Conservation (phyloP, 2,113 vertebrate species). For the Phainopepla nitens region DNA sequence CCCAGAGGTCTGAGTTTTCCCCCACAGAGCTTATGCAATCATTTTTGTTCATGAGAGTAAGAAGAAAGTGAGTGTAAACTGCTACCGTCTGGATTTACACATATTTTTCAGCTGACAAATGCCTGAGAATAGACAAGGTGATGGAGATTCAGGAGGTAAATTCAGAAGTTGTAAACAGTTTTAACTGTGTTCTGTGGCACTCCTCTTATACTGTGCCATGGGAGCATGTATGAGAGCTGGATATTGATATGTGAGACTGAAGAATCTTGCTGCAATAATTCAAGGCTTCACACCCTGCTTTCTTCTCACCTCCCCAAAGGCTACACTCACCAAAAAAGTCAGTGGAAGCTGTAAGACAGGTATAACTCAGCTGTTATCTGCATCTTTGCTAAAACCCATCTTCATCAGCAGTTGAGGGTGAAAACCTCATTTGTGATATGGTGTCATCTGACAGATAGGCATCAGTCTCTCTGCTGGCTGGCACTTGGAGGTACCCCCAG, state of each 20-base stretch:
- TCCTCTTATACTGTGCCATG: neutral
- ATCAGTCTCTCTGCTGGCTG: neutral
- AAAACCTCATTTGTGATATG: neutral
- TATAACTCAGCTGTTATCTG: neutral
- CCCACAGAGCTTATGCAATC: neutral
- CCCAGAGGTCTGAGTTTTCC: neutral
- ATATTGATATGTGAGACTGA: rapidly evolving
- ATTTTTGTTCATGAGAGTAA: neutral
- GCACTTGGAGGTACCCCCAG: neutral
- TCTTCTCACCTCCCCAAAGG: neutral
- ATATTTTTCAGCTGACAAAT: neutral
- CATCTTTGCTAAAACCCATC: neutral
- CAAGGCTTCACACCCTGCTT: neutral
- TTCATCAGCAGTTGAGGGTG: neutral
- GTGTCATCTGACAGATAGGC: neutral
- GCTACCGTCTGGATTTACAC: neutral
- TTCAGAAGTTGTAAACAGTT: neutral
- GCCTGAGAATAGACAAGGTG: neutral
- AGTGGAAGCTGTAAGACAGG: neutral
- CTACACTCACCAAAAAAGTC: neutral
- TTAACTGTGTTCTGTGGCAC: neutral
- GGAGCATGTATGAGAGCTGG: neutral
- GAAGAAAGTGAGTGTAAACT: neutral
- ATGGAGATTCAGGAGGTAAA: neutral
- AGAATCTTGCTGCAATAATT: neutral